phyloP scores from a whole-genome alignment of 30 jellyfish, hydroid and myxozoan genomes.

The Catostylus mosaicus region DNA sequence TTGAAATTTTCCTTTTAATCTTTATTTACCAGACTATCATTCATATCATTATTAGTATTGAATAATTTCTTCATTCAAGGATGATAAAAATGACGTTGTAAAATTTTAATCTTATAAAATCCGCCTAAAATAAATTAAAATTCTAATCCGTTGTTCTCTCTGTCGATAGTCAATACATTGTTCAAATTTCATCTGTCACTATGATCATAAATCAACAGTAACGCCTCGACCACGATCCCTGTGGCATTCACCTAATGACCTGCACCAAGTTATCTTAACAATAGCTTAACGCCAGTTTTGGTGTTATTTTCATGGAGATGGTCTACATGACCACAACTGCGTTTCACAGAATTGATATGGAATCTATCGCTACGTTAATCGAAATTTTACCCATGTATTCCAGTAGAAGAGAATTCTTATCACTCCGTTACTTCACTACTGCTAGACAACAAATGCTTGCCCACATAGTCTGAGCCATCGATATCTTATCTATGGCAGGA shows the following conservation, averaged over 20 bases:
- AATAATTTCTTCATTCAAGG: neutral
- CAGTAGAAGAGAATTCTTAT: too few relatives aligned
- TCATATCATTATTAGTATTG: neutral
- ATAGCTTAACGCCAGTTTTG: neutral
- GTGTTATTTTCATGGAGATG: too few relatives aligned
- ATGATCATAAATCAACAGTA: constrained; percentile 25
- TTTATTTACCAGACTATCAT: too few relatives aligned
- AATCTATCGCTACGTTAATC: constrained; percentile 22
- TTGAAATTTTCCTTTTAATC: too few relatives aligned
- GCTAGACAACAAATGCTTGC: too few relatives aligned
- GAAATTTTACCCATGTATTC: constrained; percentile 11
- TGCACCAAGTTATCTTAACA: neutral
- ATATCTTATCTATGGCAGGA: too few relatives aligned
- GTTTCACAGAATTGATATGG: neutral
- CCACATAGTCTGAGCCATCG: too few relatives aligned
- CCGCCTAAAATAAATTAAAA: neutral
- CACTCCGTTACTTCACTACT: too few relatives aligned
- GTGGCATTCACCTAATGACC: constrained; percentile 26
- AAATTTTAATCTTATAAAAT: too few relatives aligned
- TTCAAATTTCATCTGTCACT: constrained; percentile 8
- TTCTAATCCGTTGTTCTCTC: neutral
- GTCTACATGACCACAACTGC: too few relatives aligned
- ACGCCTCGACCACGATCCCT: constrained; percentile 26
- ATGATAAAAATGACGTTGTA: neutral
- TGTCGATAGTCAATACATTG: neutral